Percentiles rank a stretch among this genome's conserved stretches.
These are phyloP conservation scores for Hanleya hanleyi DNA, from an alignment of 2,888 invertebrate genomes.

Conservation along the genomic window DNA sequence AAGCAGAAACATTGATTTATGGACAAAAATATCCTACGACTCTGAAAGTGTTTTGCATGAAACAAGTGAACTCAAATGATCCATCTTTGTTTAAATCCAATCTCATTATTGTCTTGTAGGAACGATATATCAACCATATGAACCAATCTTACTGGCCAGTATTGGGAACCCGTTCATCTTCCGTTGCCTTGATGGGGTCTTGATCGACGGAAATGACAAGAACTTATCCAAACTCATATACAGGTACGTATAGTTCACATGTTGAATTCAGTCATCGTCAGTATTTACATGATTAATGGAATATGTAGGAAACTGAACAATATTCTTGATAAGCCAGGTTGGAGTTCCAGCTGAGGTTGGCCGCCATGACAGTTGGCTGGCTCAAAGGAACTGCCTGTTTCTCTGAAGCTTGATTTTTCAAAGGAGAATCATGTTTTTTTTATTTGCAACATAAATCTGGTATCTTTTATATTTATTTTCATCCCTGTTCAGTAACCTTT, in stretches of 20 bases:
- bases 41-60: no score
- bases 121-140: conserved; percentile 73
- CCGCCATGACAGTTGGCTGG: no score
- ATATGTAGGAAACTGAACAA: not conserved
- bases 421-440: not conserved
- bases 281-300: not conserved
- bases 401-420: not conserved
- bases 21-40: no score
- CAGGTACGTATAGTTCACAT: conserved; percentile 72
- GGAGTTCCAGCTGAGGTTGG: no score
- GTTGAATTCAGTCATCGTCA: no score
- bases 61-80: no score
- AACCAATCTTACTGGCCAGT: conserved; percentile 75
- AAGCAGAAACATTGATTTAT: no score
- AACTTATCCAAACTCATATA: conserved; percentile 74
- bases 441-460: not conserved
- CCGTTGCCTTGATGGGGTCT: conserved; percentile 74
- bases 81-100: no score
- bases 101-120: conserved; percentile 64
- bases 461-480: no score
- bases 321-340: not conserved
- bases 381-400: no score
- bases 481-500: no score
- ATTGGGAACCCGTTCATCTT: conserved; percentile 75
- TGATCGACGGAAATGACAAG: conserved; percentile 75